A percentile compares a stretch with the other conserved stretches of the same genome.
phyloP scores from a whole-genome alignment of 2,888 invertebrate species.

The Rugalucina vietnamica region DNA sequence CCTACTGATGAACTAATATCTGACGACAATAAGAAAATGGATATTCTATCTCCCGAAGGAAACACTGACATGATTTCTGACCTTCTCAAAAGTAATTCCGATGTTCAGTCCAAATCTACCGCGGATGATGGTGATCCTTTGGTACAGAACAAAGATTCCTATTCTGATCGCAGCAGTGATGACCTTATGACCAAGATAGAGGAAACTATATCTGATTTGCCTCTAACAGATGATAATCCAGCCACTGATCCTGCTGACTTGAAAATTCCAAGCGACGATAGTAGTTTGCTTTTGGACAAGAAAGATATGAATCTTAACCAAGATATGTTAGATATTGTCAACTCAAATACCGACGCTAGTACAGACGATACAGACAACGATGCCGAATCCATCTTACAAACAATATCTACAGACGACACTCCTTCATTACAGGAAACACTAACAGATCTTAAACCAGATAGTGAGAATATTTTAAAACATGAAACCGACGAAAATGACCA shows the following conservation, averaged over 20 bases:
- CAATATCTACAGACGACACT: too few relatives aligned
- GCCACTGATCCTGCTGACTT: neutral
- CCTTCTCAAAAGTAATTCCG: neutral
- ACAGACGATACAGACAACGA: neutral
- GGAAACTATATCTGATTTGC: neutral
- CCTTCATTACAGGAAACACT: too few relatives aligned
- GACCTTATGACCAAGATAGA: neutral
- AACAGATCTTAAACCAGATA: too few relatives aligned
- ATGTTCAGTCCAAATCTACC: too few relatives aligned
- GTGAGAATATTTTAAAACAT: too few relatives aligned
- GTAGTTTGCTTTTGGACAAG: neutral
- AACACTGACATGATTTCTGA: neutral
- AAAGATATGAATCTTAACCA: neutral
- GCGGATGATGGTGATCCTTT: too few relatives aligned
- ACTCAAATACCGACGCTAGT: too few relatives aligned
- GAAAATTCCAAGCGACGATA: neutral
- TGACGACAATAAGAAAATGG: neutral
- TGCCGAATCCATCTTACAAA: too few relatives aligned
- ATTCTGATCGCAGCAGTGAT: neutral
- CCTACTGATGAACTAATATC: neutral
- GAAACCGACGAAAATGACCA: too few relatives aligned
- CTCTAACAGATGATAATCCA: neutral
- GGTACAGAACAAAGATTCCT: neutral
- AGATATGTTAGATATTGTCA: neutral
- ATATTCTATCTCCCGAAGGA: neutral